These are phyloP conservation scores for Ips typographus DNA, from an alignment of 1,140 invertebrate species.

Conservation along the genomic window DNA sequence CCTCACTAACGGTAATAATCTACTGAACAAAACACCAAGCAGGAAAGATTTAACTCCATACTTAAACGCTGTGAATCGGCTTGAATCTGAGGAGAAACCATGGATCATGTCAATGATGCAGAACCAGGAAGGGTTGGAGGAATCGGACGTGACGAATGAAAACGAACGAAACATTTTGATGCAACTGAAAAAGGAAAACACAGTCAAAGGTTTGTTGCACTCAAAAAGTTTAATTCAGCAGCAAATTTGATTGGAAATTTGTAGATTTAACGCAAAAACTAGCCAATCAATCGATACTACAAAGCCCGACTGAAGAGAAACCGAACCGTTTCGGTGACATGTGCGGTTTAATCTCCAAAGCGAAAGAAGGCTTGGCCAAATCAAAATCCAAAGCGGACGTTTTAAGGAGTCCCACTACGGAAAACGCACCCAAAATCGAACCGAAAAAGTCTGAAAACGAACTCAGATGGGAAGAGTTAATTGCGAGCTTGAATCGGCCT, in stretches of 20 bases:
- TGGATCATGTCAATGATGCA: conserved; percentile 59
- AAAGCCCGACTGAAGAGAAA: conserved; percentile 59
- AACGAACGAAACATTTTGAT: conserved; percentile 62
- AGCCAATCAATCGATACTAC: conserved; percentile 65
- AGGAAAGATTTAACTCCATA: conserved; percentile 60
- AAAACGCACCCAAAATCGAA: conserved; percentile 63
- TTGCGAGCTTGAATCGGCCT: conserved; percentile 77
- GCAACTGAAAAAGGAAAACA: conserved; percentile 72
- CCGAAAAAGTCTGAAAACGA: conserved; percentile 90
- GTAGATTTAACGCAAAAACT: conserved; percentile 80
- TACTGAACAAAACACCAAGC: conserved; percentile 47
- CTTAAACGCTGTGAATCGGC: conserved; percentile 61
- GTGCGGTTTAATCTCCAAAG: conserved; percentile 87
- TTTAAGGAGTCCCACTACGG: conserved; percentile 66
- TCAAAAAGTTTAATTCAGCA: background rate
- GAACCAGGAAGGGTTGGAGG: conserved; percentile 56
- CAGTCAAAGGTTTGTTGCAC: conserved; percentile 55
- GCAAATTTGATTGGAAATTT: conserved; percentile 52
- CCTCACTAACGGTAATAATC: conserved; percentile 56
- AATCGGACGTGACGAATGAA: conserved; percentile 59
- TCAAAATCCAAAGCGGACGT: conserved; percentile 76
- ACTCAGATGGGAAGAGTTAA: conserved; percentile 91
- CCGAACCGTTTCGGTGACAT: conserved; percentile 72
- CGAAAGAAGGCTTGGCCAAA: conserved; percentile 87
- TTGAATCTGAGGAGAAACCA: conserved; percentile 62